These are phyloP conservation scores for Psilopsiagon aurifrons DNA, from an alignment of 2,113 vertebrate genomes.

Conservation along the genomic window DNA sequence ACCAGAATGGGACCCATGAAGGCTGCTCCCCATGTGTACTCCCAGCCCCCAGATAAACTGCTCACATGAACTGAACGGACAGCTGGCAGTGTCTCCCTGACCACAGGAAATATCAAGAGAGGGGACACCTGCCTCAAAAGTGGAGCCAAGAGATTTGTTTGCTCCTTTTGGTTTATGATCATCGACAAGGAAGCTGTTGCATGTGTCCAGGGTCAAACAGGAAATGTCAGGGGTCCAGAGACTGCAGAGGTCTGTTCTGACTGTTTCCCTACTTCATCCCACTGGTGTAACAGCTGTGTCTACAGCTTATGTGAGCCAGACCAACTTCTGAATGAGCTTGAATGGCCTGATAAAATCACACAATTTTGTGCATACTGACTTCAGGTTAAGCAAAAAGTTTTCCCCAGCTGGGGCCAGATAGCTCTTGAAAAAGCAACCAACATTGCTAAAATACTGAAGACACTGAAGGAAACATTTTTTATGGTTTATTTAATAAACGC, in stretches of 20 bases:
- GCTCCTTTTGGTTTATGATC: conserved; percentile 59
- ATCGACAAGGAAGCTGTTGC: conserved; percentile 46
- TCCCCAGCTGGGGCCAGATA: background rate
- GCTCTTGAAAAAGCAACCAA: background rate
- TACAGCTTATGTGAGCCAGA: background rate
- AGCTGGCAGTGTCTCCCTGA: conserved; percentile 46
- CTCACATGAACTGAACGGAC: background rate
- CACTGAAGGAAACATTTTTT: background rate
- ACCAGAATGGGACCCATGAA: background rate
- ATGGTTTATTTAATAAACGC: background rate
- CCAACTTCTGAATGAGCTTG: background rate
- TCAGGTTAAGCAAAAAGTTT: background rate
- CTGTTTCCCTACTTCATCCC: conserved; percentile 9
- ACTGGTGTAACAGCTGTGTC: conserved; percentile 34
- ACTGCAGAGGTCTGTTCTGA: conserved; percentile 13
- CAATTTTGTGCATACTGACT: background rate
- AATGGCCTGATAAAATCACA: background rate
- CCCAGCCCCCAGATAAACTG: background rate
- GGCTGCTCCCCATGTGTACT: background rate
- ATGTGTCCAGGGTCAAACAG: conserved; percentile 56
- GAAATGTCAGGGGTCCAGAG: conserved; percentile 49
- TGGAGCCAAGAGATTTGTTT: conserved; percentile 65
- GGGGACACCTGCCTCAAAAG: conserved; percentile 66
- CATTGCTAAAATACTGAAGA: background rate
- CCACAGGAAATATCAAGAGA: conserved; percentile 58